Evolutionary conservation across 1,140 invertebrate species (phyloP), one percentile per base, ranked within the genome.

Genomic region (Physella acuta): DNA sequence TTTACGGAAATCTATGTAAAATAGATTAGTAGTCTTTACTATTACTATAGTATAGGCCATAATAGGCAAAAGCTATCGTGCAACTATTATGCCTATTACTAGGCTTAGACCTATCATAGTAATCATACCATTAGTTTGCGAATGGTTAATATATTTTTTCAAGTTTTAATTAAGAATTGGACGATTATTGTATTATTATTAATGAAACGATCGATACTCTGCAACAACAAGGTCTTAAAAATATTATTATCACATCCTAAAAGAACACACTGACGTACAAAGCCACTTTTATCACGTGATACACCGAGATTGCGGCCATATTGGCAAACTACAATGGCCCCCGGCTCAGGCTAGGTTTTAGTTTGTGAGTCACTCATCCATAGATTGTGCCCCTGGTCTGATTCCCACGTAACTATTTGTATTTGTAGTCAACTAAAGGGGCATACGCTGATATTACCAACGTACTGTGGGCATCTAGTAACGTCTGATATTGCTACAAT

Each of bases 301-400:
- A 60, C 66, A 20, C 20, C 28, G n/a, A 34, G 56, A 68, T 59
- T 28, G 56, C 56, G 66, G 66, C 66, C 66, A 68, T 68, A 31
- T 68, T 68, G 55, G n/a, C 3, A 49, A 44, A 28, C 55, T 60
- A 68, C 66, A 68, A 68, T 68, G 66, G 66, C 66, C 56, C 37
- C 64, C 33, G 37, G 55, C 16, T 60, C 31, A 39, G 37, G n/a
- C 28, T 59, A 60, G 36, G 5, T 34, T 2, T 59, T 24, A 49
- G 53, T 59, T 68, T 60, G 66, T 68, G 66, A 68, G 66, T 68
- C 66, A 68, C 51, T 68, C 66, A 68, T 49, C 56, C 66, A 28
- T 59, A 39, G 55, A 36, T 64, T 51, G 17, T 16, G 2, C 34
- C 5, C 28, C 44, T 33, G 2, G 26, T 51, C 17, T 30, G 28